Base-by-base conservation (phyloP, 2,888 invertebrate species). In the Tetragonula carbonaria region DNA sequence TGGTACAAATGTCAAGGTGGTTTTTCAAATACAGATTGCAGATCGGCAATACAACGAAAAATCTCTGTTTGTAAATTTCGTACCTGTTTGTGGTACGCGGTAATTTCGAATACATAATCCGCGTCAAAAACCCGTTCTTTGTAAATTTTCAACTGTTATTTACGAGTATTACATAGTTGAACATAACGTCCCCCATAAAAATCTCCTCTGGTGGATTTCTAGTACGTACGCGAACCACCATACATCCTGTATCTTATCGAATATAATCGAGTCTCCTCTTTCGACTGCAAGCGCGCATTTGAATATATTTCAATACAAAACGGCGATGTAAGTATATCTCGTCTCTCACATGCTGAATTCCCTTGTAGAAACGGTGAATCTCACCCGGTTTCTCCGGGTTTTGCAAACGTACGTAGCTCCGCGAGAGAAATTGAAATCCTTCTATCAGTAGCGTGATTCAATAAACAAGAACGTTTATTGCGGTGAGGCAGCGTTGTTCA, bases 301-400 rank as follows among this genome's bases (percentile, higher is more conserved):
- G 14, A 14, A 59, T 59, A 59, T n/a, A 59, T 59, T n/a, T 59
- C n/a, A n/a, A 59, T 59, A 59, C n/a, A 59, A 59, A 59, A 59
- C 14, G 57, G n/a, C 21, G 4, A 14, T 5, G 23, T 28, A 62
- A 62, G 28, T 6, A 62, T 62, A 62, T 62, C 62, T 28, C 16
- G 23, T 28, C 23, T 33, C 28, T 28, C 16, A 62, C 23, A 8
- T 62, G 62, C 6, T 38, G 28, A 62, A 62, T 38, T 38, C 38
- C 23, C 16, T 62, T 62, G 16, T 23, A 23, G 23, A 23, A 23
- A 62, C 6, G 16, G 23, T 5, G 8, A 62, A 33, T 28, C 14
- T n/a, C 50, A 18, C n/a, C 18, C 38, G 16, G 38, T 38, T 38
- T 38, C 38, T 38, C 8, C 14, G n/a, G 55, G 18, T 72, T 23